Base-by-base conservation (phyloP, 2,888 invertebrate genomes). In the Fragum whitleyi region DNA sequence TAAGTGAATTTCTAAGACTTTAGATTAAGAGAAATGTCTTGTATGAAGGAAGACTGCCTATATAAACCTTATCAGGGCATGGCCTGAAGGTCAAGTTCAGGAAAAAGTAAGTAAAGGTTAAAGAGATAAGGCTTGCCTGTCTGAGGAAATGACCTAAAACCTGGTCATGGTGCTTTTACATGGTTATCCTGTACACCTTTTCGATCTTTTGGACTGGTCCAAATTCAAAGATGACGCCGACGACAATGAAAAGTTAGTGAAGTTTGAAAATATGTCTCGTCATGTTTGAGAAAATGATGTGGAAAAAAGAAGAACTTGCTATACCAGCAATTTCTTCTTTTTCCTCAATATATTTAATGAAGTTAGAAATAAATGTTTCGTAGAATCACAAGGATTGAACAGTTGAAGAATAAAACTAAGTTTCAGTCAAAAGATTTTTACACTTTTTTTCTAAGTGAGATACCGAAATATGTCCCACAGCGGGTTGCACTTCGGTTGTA, bases 31-130 rank as follows among this genome's bases (percentile, higher is more conserved):
- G 9, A 36, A 36, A 6, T 36, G 9, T 36, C 32, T 36, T 9
- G 3, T 9, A 47, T 9, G 47, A 47, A 47, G 47, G 14, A 47
- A n/a, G 47, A 47, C 3, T 2, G 47, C 16, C 47, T 47, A 47
- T 47, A 9, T 47, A 9, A n/a, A 16, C 14, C 47, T 47, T 47
- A 47, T 47, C 47, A 47, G 47, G 47, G 47, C 47, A 47, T 9
- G 26, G 9, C 28, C 28, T 16, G 57, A 28, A 57, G 57, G 57
- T 57, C 57, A 57, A 57, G 57, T 57, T 57, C 57, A 57, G 19
- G 26, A 57, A 14, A 55, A 57, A 26, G 28, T 57, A 57, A 57
- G 57, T 26, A 57, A 57, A 57, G 57, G 57, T 57, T 23, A 28
- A 23, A 14, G 26, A 28, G 57, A 57, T 57, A 57, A 57, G 57